Percentiles rank a stretch among this genome's conserved stretches.
phyloP scores from a whole-genome alignment of 2,113 vertebrate species.

The Bucco capensis region DNA sequence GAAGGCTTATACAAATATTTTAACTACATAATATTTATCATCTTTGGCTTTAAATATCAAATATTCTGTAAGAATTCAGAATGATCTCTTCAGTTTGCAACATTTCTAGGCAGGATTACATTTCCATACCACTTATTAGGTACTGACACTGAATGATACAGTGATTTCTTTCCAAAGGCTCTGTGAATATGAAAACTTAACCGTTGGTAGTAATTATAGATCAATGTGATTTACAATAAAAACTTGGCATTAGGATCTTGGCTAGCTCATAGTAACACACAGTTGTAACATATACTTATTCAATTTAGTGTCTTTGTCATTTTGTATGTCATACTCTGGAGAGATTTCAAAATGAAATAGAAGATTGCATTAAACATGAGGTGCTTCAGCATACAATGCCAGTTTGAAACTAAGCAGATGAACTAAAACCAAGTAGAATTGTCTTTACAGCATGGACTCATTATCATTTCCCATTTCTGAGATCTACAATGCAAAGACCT shows the following conservation, averaged over 20 bases:
- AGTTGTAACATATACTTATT: not conserved
- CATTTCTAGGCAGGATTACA: not conserved
- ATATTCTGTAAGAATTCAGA: not conserved
- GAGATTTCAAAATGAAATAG: slow-evolving; percentile 45
- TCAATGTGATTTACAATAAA: slow-evolving; percentile 14
- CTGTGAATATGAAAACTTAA: not conserved
- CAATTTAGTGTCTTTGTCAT: not conserved
- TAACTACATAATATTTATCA: not conserved
- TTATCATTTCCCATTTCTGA: slow-evolving; percentile 21
- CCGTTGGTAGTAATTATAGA: not conserved
- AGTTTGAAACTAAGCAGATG: not conserved
- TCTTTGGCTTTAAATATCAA: not conserved
- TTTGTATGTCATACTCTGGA: slow-evolving; percentile 25
- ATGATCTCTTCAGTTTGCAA: not conserved
- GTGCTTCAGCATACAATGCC: not conserved
- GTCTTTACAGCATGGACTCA: slow-evolving; percentile 13
- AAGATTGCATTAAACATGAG: slow-evolving; percentile 3
- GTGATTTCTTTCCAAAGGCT: not conserved
- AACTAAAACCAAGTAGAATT: slow-evolving; percentile 2
- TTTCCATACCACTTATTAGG: not conserved
- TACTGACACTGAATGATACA: not conserved
- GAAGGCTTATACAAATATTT: not conserved
- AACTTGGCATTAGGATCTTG: not conserved
- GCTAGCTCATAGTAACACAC: not conserved
- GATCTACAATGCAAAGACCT: slow-evolving; percentile 42